Evolutionary conservation across 2,888 invertebrate genomes (phyloP), one percentile per base, ranked within the genome.

Genomic region (Deroplatys truncata): DNA sequence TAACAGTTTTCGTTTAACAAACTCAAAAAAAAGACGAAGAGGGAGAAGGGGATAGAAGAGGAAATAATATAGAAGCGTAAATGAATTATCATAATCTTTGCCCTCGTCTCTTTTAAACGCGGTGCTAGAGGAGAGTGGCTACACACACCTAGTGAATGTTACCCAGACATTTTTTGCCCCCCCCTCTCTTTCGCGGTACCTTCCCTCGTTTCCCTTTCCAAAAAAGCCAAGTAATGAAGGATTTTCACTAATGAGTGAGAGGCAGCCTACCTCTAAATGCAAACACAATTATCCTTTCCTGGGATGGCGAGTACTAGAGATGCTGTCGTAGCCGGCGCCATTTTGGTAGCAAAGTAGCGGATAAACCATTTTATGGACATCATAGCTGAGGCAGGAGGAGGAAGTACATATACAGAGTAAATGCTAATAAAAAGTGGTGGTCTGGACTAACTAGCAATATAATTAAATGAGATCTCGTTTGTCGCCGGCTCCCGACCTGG

Each of bases 211-310:
- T n/a, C 87, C 49, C 85, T 83, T 82, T 85, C 83, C 85, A 43
- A 86, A 89, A 85, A 86, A 86, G 83, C 85, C 86, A 89, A 88
- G 88, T 84, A 89, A 86, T 89, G 89, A 89, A 89, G 89, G 89
- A 89, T 89, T 89, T 89, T 89, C 89, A 87, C 89, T 89, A 89
- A 89, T 89, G 89, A 89, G 84, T 72, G 87, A 87, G 89, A 86
- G 89, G 89, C 89, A 86, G 20, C 49, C 89, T 87, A 86, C 83
- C 89, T 89, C 86, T 86, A 86, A 89, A 89, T 89, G 89, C 89
- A 89, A 89, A 89, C 89, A 89, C 89, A 89, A 89, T 89, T 89
- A 89, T 86, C 29, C 82, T 85, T 10, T 82, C 72, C 89, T 35
- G 82, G 87, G 87, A 28, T 35, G 35, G 83, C 35, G 82, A 87